phyloP scores from a whole-genome alignment of 1,140 invertebrate genomes.

The Panagrolaimus sp. region DNA sequence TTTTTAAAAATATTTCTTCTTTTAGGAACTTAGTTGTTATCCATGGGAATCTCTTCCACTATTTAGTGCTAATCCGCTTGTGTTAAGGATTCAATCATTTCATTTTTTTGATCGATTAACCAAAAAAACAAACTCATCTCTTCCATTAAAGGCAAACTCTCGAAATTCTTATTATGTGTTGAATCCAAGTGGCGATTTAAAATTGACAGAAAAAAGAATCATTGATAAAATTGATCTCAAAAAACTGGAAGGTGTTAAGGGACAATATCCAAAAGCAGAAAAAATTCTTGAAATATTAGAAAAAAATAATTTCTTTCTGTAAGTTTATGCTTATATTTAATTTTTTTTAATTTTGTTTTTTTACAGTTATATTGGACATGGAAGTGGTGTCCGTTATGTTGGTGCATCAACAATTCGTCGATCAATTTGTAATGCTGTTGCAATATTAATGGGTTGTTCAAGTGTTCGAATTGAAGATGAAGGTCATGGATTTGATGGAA shows the following conservation, averaged over 20 bases:
- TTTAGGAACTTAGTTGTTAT: slow-evolving; percentile 26
- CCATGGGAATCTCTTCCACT: slow-evolving; percentile 37
- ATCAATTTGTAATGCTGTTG: slow-evolving; percentile 44
- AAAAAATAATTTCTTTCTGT: slow-evolving; percentile 47
- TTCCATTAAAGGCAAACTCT: slow-evolving; percentile 42
- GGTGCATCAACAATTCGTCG: slow-evolving; percentile 25
- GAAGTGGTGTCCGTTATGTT: slow-evolving; percentile 41
- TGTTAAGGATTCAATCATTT: slow-evolving; percentile 34
- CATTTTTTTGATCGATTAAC: slow-evolving; percentile 37
- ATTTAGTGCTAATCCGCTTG: slow-evolving; percentile 23
- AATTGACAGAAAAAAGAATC: slow-evolving; percentile 41
- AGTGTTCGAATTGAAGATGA: slow-evolving; percentile 43
- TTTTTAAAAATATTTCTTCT: background rate
- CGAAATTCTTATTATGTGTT: slow-evolving; percentile 47
- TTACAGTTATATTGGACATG: slow-evolving; percentile 50
- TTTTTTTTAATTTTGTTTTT: slow-evolving; percentile 19
- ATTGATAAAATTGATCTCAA: slow-evolving; percentile 30
- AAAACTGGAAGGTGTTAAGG: slow-evolving; percentile 37
- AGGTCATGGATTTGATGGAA: slow-evolving; percentile 45
- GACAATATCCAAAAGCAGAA: slow-evolving; percentile 27
- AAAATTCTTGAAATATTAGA: slow-evolving; percentile 31
- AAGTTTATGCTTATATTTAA: slow-evolving; percentile 22
- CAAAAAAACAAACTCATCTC: slow-evolving; percentile 17
- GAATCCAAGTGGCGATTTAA: slow-evolving; percentile 50
- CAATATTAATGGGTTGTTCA: slow-evolving; percentile 49